Base-by-base conservation (phyloP, 2,113 vertebrate genomes). In the Entelurus aequoreus region DNA sequence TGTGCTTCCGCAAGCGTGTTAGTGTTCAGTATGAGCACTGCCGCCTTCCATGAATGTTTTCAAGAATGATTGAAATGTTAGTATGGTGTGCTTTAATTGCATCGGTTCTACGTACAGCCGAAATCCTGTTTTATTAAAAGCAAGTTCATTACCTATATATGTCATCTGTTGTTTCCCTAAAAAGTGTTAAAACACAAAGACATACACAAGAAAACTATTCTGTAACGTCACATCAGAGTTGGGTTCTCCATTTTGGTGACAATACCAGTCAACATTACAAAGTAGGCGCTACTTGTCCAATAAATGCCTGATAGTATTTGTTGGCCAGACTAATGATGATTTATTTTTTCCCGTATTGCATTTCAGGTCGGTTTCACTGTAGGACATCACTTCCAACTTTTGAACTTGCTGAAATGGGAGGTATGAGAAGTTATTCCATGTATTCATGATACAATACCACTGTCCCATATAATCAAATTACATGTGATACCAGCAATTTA, bases 371-470 rank as follows among this genome's bases (percentile, higher is more conserved):
- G 63, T 46, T 48, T 16, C 51, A 44, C 9, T 48, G 10, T 7
- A 50, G 21, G 16, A 69, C 38, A 28, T 6, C 62, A 19, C 44
- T 50, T 28, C 28, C 36, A 11, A 57, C 2, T 40, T 37, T 44
- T 62, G 13, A 42, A 64, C 21, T 13, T 21, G 54, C 49, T 50
- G 46, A 73, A 79, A 87, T 87, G 85, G 81, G 73, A 82, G 84
- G 85, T 87, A 60, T 50, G 63, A 38, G 15, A 4, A 48, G 21
- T 60, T 60, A 1, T 16, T 42, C 6, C 38, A 40, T 40, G 37
- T 36, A 4, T 10, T 16, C n/a, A 55, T 8, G 6, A 14, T 36
- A 14, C 38, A 40, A 8, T 54, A n/a, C 6, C 12, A 38, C 4
- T 11, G 14, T 47, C 48, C 14, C 48, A 15, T 1, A 40, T 40